Evolutionary conservation across 1,140 invertebrate species (phyloP).

Genomic region (Lasaia peninsularis): DNA sequence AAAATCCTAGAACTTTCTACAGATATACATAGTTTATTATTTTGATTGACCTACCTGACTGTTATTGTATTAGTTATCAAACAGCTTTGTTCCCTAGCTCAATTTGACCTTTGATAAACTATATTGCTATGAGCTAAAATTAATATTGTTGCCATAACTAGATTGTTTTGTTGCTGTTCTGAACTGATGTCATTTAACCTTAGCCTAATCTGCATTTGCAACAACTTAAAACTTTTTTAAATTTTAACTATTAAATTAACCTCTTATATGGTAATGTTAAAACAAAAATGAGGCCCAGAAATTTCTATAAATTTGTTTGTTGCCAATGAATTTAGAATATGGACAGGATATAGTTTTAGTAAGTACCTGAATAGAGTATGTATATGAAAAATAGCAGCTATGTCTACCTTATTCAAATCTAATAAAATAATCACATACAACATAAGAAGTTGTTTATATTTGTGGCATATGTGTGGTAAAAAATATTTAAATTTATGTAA

Average conservation of each 20-base stretch:
- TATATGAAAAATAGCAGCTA: too few species aligned
- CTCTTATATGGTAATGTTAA: background rate
- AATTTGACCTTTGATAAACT: constrained; percentile 18
- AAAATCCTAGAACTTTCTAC: constrained; percentile 22
- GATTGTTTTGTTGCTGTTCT: constrained; percentile 10
- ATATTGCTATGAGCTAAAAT: constrained; percentile 9
- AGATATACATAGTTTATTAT: constrained; percentile 25
- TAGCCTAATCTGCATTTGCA: background rate
- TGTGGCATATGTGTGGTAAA: too few species aligned
- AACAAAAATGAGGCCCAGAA: too few species aligned
- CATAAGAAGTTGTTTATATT: too few species aligned
- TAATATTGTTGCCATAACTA: constrained; percentile 20
- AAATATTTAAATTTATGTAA: too few species aligned
- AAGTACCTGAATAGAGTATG: too few species aligned
- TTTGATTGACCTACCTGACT: constrained; percentile 29
- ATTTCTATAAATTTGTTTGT: too few species aligned
- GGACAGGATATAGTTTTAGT: too few species aligned
- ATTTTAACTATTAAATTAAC: background rate
- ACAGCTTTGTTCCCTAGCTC: constrained; percentile 14
- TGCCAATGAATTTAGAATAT: too few species aligned
- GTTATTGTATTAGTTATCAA: constrained; percentile 14
- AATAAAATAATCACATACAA: too few species aligned
- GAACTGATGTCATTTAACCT: constrained; percentile 6
- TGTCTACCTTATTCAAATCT: too few species aligned
- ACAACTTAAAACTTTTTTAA: background rate